A percentile compares a stretch with the other conserved stretches of the same genome.
These are phyloP conservation scores for Antechinus stuartii DNA, from an alignment of 2,113 vertebrate species.

Conservation along the genomic window DNA sequence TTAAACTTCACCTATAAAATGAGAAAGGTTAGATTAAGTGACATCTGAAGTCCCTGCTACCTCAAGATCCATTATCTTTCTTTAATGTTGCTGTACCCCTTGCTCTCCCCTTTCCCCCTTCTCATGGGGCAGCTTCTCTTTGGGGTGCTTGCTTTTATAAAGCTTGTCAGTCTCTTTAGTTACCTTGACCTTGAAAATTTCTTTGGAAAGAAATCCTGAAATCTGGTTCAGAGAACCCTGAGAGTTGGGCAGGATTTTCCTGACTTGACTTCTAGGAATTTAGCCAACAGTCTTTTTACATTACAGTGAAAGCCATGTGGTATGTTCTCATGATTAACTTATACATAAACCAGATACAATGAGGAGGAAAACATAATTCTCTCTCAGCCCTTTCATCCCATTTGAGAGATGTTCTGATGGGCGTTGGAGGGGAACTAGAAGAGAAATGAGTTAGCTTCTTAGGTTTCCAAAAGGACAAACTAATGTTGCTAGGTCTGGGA, in stretches of 20 bases:
- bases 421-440: background rate
- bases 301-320: background rate
- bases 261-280: background rate
- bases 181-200: background rate
- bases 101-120: background rate
- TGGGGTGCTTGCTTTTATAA: background rate
- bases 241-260: background rate
- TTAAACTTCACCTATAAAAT: background rate
- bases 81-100: background rate
- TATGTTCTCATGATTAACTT: background rate
- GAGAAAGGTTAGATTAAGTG: background rate
- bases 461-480: background rate
- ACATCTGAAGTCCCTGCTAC: background rate
- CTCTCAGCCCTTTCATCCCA: background rate
- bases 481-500: background rate
- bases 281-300: background rate
- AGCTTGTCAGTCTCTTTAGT: background rate
- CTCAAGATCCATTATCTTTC: background rate
- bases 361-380: background rate
- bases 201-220: background rate
- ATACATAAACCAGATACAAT: background rate
- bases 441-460: background rate
- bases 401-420: background rate
- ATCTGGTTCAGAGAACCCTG: background rate
- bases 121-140: background rate